Evolutionary conservation across 2,888 invertebrate species (phyloP).

Genomic region (Drosophila macrothrix): DNA sequence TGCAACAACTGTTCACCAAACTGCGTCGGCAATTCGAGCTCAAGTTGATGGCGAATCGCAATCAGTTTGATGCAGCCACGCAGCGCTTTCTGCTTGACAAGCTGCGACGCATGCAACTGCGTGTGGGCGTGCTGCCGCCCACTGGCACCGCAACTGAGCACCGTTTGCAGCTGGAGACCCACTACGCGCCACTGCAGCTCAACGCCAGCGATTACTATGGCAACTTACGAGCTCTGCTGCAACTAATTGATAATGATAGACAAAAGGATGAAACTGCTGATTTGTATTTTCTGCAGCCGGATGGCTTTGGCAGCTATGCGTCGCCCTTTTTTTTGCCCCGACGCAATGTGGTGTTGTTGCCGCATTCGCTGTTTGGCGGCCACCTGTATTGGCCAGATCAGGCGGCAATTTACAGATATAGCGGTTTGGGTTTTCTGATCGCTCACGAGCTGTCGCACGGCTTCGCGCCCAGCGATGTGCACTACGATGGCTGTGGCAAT

Average conservation of each 20-base stretch:
- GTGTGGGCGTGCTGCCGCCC: conserved; percentile 52
- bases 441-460: conserved; percentile 61
- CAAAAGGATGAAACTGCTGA: not conserved
- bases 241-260: not conserved
- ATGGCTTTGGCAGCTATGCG: conserved; percentile 56
- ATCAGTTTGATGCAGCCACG: conserved; percentile 20
- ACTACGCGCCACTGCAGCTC: conserved; percentile 38
- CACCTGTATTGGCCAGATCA: conserved; percentile 43
- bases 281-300: conserved; percentile 12
- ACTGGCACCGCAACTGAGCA: not conserved
- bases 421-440: conserved; percentile 56
- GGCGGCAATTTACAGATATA: conserved; percentile 25
- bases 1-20: conserved; percentile 49
- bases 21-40: conserved; percentile 46
- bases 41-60: conserved; percentile 48
- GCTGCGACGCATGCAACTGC: conserved; percentile 47
- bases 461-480: conserved; percentile 37
- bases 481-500: conserved; percentile 28
- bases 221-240: conserved; percentile 38
- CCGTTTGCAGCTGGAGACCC: conserved; percentile 20
- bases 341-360: conserved; percentile 46
- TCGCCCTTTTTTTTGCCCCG: conserved; percentile 52
- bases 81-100: conserved; percentile 42
- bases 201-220: conserved; percentile 52
- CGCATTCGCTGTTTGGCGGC: conserved; percentile 41